Conservation (phyloP, 2,797 vertebrate genomes). For the Pogoniulus pusillus region DNA sequence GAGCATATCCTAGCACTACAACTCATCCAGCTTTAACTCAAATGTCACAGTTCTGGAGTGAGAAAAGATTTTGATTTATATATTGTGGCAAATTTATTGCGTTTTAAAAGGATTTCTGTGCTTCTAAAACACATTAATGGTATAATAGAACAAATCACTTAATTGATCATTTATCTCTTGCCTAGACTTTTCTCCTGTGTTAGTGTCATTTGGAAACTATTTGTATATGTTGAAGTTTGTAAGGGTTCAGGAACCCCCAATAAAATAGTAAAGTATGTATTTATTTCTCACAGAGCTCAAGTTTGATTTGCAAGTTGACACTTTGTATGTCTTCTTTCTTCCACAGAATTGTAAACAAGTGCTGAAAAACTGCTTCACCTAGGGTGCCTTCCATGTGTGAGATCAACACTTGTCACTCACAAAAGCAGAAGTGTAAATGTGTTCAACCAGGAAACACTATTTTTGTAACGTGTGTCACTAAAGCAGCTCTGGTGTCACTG, state of each 20-base stretch:
- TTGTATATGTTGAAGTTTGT: constrained; percentile 76
- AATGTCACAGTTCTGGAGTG: background rate
- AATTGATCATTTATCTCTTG: constrained; percentile 45
- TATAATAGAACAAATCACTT: constrained; percentile 45
- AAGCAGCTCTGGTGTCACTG: constrained; percentile 20
- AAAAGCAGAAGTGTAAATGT: constrained; percentile 65
- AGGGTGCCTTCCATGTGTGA: constrained; percentile 78
- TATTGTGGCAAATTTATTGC: constrained; percentile 15
- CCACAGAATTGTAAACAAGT: constrained; percentile 66
- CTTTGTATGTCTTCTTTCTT: constrained; percentile 39
- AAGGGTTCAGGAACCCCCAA: constrained; percentile 73
- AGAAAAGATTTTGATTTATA: background rate
- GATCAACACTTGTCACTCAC: constrained; percentile 65
- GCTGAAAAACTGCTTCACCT: constrained; percentile 75
- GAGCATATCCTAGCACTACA: constrained; percentile 30
- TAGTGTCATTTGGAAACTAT: constrained; percentile 67
- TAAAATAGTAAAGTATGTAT: constrained; percentile 76
- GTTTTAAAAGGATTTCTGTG: constrained; percentile 36
- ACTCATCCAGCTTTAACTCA: constrained; percentile 50
- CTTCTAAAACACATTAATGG: constrained; percentile 36
- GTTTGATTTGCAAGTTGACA: constrained; percentile 52
- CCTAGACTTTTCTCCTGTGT: constrained; percentile 54
- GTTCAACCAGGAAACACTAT: constrained; percentile 71
- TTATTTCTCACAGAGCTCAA: constrained; percentile 73
- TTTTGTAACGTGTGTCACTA: constrained; percentile 71